Conservation (phyloP, 2,888 invertebrate genomes). For the Allygus modestus region DNA sequence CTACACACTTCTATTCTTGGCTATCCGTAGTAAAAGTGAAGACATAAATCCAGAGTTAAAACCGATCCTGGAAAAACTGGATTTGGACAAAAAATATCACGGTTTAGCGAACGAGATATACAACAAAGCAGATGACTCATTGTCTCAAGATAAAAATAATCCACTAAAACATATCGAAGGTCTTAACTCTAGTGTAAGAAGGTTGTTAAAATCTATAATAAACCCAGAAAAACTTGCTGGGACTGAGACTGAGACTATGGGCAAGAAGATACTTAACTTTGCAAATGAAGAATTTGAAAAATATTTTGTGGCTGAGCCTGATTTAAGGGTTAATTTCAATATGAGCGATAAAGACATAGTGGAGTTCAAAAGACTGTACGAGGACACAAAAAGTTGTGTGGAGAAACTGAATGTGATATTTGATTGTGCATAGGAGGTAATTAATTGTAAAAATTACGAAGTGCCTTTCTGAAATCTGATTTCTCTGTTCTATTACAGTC, state of each 20-base stretch:
- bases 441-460: background rate
- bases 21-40: background rate
- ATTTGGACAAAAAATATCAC: slow-evolving; percentile 47
- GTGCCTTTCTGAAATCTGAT: no score
- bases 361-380: slow-evolving; percentile 19
- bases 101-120: slow-evolving; percentile 35
- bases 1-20: background rate
- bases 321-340: slow-evolving; percentile 17
- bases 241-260: slow-evolving; percentile 15
- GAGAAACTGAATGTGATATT: slow-evolving; percentile 44
- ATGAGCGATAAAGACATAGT: slow-evolving; percentile 22
- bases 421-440: slow-evolving; percentile 1
- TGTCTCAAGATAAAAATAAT: slow-evolving; percentile 24
- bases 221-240: background rate
- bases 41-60: slow-evolving; percentile 34
- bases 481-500: no score
- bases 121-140: slow-evolving; percentile 14
- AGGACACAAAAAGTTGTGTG: slow-evolving; percentile 36
- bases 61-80: slow-evolving; percentile 23
- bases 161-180: slow-evolving; percentile 37
- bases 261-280: slow-evolving; percentile 32
- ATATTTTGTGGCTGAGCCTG: slow-evolving; percentile 16
- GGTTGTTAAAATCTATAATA: background rate
- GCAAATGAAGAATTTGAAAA: slow-evolving; percentile 39
- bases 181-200: slow-evolving; percentile 28